Conservation (phyloP, 2,113 vertebrate genomes). For the Apus apus region DNA sequence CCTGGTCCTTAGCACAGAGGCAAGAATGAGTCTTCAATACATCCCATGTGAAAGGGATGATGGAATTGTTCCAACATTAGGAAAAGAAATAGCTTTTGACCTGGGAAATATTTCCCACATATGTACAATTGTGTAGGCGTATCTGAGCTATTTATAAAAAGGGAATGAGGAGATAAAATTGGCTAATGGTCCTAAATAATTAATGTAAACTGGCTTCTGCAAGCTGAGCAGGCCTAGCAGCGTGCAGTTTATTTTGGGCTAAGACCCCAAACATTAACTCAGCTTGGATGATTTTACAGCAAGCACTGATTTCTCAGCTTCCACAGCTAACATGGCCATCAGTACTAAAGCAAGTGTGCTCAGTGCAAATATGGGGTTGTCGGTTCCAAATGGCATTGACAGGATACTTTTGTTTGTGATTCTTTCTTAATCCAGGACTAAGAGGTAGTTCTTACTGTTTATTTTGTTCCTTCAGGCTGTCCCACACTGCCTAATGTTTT, state of each 20-base stretch:
- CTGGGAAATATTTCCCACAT: background rate
- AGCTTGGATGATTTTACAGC: background rate
- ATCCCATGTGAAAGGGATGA: background rate
- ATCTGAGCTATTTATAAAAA: background rate
- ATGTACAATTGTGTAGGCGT: background rate
- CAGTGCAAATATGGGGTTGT: fast-evolving
- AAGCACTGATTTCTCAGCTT: background rate
- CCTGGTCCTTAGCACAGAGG: background rate
- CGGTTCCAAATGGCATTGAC: background rate
- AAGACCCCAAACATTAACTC: background rate
- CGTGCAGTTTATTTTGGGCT: background rate
- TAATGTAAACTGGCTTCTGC: background rate
- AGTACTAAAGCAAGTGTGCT: background rate
- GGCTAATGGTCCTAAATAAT: background rate
- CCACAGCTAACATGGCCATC: background rate
- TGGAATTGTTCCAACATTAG: background rate
- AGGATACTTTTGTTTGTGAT: background rate
- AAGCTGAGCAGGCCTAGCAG: background rate
- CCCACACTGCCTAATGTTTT: background rate
- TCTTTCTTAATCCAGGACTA: background rate
- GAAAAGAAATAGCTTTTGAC: background rate
- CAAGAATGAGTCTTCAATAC: background rate
- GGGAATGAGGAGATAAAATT: background rate
- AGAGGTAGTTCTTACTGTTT: background rate
- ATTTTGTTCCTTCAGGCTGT: background rate